Percentiles rank a stretch among this genome's conserved stretches.
phyloP scores from a whole-genome alignment of 2,797 vertebrate genomes.

The Sebastes cheni region DNA sequence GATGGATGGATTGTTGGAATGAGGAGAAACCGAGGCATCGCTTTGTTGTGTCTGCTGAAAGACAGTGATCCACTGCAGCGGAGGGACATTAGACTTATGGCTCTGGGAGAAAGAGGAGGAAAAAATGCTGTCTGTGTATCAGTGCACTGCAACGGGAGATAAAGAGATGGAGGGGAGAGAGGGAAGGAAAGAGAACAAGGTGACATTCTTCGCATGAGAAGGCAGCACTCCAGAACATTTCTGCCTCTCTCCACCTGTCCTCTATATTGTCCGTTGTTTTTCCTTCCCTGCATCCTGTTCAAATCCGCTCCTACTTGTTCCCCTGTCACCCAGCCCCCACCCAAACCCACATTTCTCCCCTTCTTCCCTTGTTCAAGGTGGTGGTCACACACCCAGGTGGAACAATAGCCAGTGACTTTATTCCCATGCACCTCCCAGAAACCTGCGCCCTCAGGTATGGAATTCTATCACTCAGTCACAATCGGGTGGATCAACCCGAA shows the following conservation, averaged over 20 bases:
- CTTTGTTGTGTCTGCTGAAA: constrained; percentile 57
- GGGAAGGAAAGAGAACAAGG: constrained; percentile 37
- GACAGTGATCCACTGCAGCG: constrained; percentile 45
- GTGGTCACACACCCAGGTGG: constrained; percentile 74
- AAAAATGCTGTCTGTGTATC: constrained; percentile 10
- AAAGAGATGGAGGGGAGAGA: constrained; percentile 1
- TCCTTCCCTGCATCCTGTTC: constrained; percentile 38
- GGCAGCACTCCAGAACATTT: constrained; percentile 31
- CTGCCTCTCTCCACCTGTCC: constrained; percentile 57
- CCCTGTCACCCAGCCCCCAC: constrained; percentile 39
- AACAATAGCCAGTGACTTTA: constrained; percentile 73
- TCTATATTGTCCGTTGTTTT: constrained; percentile 44
- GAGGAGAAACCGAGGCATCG: constrained; percentile 30
- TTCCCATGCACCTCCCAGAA: constrained; percentile 77
- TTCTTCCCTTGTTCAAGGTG: constrained; percentile 62
- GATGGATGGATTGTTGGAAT: constrained; percentile 65
- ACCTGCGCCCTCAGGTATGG: constrained; percentile 81
- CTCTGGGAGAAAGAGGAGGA: not conserved
- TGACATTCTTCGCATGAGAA: constrained; percentile 52
- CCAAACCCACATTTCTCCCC: constrained; percentile 30
- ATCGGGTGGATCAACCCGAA: constrained; percentile 80
- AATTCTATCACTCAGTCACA: constrained; percentile 82
- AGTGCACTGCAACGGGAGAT: not conserved
- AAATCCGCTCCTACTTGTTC: constrained; percentile 41
- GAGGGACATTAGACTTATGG: constrained; percentile 28